Evolutionary conservation across 2,888 invertebrate species (phyloP), one percentile per base, ranked within the genome.

Genomic region (Pyrocoelia pectoralis): DNA sequence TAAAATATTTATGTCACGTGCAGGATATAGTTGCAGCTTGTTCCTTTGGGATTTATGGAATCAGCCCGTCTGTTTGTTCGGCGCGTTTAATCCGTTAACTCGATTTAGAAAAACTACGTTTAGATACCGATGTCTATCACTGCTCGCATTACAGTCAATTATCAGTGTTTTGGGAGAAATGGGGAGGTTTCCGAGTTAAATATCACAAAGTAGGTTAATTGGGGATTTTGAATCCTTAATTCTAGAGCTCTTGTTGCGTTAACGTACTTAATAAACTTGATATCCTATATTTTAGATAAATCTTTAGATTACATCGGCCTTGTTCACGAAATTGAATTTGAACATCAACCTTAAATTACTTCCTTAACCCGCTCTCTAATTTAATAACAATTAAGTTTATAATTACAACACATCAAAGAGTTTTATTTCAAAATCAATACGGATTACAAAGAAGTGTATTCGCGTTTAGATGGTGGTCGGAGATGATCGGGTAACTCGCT

Each of bases 401-500:
- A 33, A 33, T 33, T 33, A 33, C 2, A n/a, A 33, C 2, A 33
- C 33, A 6, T 24, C 24, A 24, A 24, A 3, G 24, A 40, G 14
- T 40, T 43, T 43, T 43, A 43, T 43, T 43, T 43, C 13, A 43
- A 12, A 43, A 43, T 43, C 14, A 33, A 33, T n/a, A 33, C 9
- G 8, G 10, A 48, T n/a, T 48, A 48, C 19, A 48, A 5, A 10
- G 48, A 56, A 46, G 24, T 13, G 62, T 66, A 72, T 29, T 73
- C 72, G 62, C 89, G 83, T 81, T 93, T 93, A 66, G 88, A 85
- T 55, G 97, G 97, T 61, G 97, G 97, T 74, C 96, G 84, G 73
- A 97, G 87, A 81, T 97, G 97, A 14, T 87, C 85, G 3, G 97
- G 97, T 74, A 98, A 85, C 73, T 91, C 89, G 41, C 86, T 80